Conservation (phyloP, 2,113 vertebrate genomes). For the Fulica atra region DNA sequence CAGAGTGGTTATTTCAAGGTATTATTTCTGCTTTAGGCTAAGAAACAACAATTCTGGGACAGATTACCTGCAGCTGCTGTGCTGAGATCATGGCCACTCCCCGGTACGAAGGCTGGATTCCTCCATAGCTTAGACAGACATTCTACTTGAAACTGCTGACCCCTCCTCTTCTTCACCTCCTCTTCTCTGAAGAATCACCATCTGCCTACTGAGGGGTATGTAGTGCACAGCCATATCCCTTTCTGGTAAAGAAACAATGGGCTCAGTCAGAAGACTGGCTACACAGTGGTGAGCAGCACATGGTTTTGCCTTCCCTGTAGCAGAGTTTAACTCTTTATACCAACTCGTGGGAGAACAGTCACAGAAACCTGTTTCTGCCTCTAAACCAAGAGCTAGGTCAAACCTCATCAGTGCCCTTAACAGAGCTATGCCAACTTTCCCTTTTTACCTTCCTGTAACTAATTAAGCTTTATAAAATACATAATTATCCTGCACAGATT, state of each 20-base stretch:
- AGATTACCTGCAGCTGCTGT: not conserved
- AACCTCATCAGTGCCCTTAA: not conserved
- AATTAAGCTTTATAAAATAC: not conserved
- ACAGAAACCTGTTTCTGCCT: not conserved
- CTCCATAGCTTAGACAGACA: not conserved
- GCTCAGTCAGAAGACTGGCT: not conserved
- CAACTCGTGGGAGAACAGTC: not conserved
- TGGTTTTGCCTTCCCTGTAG: not conserved
- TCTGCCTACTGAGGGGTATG: not conserved
- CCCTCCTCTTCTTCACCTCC: not conserved
- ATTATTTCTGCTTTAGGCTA: not conserved
- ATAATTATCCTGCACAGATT: not conserved
- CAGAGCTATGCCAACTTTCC: not conserved
- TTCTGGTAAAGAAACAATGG: not conserved
- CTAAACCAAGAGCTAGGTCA: not conserved
- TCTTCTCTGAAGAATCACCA: not conserved
- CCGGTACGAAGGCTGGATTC: not conserved
- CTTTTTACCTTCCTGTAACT: not conserved
- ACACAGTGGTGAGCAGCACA: not conserved
- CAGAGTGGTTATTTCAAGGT: not conserved
- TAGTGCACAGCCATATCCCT: not conserved
- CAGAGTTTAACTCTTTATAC: not conserved
- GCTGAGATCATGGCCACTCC: not conserved
- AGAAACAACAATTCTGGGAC: not conserved
- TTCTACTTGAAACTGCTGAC: not conserved